These are phyloP conservation scores for Micoletzkya japonica DNA, from an alignment of 2,888 invertebrate species.

Conservation along the genomic window DNA sequence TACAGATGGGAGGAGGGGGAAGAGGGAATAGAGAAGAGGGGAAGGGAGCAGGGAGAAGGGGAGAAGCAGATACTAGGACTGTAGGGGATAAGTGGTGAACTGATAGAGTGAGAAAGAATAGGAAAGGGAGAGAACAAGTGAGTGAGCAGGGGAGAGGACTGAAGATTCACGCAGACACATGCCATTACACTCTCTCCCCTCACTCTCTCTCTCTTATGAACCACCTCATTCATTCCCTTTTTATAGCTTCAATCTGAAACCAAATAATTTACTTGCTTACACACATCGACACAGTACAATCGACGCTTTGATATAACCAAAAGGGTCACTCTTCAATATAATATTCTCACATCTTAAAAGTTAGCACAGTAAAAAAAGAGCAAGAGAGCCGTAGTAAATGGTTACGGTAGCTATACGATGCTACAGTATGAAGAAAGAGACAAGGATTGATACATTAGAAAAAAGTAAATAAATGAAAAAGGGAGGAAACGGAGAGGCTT, in stretches of 20 bases:
- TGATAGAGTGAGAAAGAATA: not conserved
- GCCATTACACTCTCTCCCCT: constrained; percentile 18
- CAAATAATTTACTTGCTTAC: too few relatives aligned
- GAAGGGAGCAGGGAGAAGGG: not conserved
- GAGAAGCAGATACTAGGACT: not conserved
- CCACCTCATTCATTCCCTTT: too few relatives aligned
- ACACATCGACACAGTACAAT: too few relatives aligned
- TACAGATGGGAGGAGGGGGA: too few relatives aligned
- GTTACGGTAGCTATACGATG: constrained; percentile 2
- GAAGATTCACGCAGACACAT: constrained; percentile 20
- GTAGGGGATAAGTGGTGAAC: not conserved
- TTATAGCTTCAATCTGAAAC: too few relatives aligned
- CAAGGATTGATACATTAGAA: constrained; percentile 6
- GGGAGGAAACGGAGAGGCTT: not conserved
- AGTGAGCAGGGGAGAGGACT: not conserved
- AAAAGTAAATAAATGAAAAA: not conserved
- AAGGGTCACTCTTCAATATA: too few relatives aligned
- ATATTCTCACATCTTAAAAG: not conserved
- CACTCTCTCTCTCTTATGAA: not conserved
- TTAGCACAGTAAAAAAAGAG: not conserved
- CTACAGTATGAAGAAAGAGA: not conserved
- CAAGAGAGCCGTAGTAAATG: not conserved
- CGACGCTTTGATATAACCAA: too few relatives aligned
- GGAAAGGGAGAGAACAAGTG: not conserved
- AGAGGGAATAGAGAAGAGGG: too few relatives aligned